A percentile compares a stretch with the other conserved stretches of the same genome.
Evolutionary conservation across 1,140 invertebrate species (phyloP).

Genomic region (Epicauta chinensis): DNA sequence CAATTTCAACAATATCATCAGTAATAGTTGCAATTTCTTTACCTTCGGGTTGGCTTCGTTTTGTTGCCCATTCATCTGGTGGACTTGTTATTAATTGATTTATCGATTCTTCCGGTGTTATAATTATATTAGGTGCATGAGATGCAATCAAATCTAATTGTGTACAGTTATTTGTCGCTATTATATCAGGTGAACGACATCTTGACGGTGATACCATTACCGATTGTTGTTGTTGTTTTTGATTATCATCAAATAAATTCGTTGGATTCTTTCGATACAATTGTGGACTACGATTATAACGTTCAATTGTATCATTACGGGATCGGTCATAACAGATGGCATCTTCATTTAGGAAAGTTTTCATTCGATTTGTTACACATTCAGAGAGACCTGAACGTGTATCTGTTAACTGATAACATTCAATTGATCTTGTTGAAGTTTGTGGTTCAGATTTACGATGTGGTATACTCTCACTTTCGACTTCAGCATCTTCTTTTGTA

Average conservation of each 20-base stretch:
- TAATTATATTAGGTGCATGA: constrained; percentile 22
- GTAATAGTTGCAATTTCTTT: too few relatives aligned
- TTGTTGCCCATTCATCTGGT: too few relatives aligned
- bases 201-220: not conserved
- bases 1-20: not conserved
- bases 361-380: constrained; percentile 7
- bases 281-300: constrained; percentile 23
- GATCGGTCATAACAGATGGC: constrained; percentile 20
- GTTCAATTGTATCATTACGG: constrained; percentile 15
- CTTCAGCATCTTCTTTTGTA: constrained; percentile 29
- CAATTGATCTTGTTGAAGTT: constrained; percentile 9
- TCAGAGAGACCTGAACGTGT: constrained; percentile 5
- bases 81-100: constrained; percentile 20
- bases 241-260: too few relatives aligned
- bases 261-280: constrained; percentile 10
- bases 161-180: constrained; percentile 31
- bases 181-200: constrained; percentile 34
- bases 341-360: constrained; percentile 14
- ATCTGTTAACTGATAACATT: constrained; percentile 13
- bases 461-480: constrained; percentile 28
- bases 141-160: constrained; percentile 37
- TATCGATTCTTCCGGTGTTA: constrained; percentile 25
- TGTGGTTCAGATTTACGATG: constrained; percentile 23
- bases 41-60: too few relatives aligned
- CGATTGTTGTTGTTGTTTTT: too few relatives aligned